Base-by-base conservation (phyloP, 2,113 vertebrate species). In the Ornithorhynchus anatinus region DNA sequence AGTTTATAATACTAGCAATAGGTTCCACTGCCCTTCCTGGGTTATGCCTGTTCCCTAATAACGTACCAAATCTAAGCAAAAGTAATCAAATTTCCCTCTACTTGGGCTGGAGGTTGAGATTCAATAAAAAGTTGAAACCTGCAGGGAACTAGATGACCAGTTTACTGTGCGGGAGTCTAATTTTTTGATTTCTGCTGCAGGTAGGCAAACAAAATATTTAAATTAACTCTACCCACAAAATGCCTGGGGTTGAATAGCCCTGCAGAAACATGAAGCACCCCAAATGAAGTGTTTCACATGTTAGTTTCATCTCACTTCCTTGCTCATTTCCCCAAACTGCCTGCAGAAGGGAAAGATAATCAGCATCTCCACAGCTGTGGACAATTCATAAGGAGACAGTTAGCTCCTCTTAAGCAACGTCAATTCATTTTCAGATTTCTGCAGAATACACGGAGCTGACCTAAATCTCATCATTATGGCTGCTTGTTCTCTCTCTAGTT, bases 361-460 rank as follows among this genome's bases (percentile, higher is more conserved):
- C 51, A 53, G 29, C 52, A 61, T 53, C 59, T 27, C 6, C 53
- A 61, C 42, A 72, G 36, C 39, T 60, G 36, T 8, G 58, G 20
- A 72, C 14, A 39, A 2, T 39, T 64, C 17, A 2, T 66, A 64
- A 69, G 43, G 39, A 73, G 65, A 39, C 29, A 31, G 7, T 64
- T 25, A 31, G 32, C 10, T 32, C 27, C 67, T 84, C 81, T 70
- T 23, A 70, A 76, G 2, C 15, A 29, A 79, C 15, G 2, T 32
- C 32, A 81, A 61, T 83, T 84, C 80, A 32, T 54, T 80, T 85
- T 67, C 59, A 77, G 37, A 64, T 51, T 86, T 47, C 45, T 57
- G 38, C 74, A 80, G 79, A 63, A 69, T 84, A 84, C 38, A 52
- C 11, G 59, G 43, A 23, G 16, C 48, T 77, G 61, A 72, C 71